These are phyloP conservation scores for Alosa alosa DNA, from an alignment of 2,113 vertebrate genomes.

Conservation along the genomic window DNA sequence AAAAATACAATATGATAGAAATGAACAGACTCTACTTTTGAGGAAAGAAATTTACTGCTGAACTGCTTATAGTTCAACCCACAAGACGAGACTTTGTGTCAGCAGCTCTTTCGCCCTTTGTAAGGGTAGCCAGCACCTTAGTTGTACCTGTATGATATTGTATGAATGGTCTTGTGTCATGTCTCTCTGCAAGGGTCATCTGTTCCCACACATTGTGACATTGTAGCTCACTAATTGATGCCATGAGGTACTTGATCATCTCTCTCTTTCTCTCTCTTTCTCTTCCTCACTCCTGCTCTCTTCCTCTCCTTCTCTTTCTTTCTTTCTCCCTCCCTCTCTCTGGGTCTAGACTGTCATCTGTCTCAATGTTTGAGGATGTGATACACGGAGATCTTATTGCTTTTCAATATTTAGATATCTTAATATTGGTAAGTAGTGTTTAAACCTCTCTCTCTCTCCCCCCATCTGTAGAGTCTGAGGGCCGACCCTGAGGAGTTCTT, in stretches of 20 bases:
- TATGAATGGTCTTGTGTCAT: no score
- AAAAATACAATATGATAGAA: background rate
- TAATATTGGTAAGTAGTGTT: no score
- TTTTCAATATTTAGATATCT: no score
- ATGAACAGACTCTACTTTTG: background rate
- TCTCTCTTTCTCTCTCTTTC: background rate
- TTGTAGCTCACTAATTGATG: background rate
- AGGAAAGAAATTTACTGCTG: background rate
- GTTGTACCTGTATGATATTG: background rate
- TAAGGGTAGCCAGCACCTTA: background rate
- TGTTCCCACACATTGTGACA: background rate
- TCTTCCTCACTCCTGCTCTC: background rate
- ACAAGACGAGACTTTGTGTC: background rate
- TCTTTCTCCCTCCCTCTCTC: background rate
- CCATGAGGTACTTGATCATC: background rate
- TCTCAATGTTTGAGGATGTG: background rate
- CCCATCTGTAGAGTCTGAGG: constrained; percentile 75
- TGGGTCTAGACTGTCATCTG: background rate
- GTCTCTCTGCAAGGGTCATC: background rate
- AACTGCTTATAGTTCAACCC: background rate
- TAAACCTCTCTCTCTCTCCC: background rate
- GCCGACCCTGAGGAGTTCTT: constrained; percentile 94
- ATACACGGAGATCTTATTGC: background rate
- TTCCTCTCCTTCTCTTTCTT: background rate
- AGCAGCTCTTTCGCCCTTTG: background rate